Evolutionary conservation across 1,140 invertebrate species (phyloP).

Genomic region (Watersipora subatra): DNA sequence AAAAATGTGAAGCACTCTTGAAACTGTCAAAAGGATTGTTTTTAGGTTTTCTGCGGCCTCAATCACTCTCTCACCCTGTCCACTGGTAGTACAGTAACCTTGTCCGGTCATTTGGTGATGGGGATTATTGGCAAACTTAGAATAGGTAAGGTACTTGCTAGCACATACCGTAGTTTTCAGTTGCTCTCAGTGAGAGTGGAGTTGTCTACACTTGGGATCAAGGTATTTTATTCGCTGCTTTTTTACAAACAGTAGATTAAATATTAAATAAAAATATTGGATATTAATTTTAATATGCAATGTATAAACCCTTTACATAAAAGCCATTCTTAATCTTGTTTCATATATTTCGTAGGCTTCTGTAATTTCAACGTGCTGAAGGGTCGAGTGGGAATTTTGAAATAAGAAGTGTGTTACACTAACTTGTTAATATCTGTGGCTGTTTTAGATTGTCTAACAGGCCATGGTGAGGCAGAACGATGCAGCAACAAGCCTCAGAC

Average conservation of each 20-base stretch:
- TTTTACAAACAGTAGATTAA: too few species aligned
- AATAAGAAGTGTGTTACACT: background rate
- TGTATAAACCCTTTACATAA: too few species aligned
- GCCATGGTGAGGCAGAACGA: slow-evolving; percentile 43
- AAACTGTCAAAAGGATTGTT: too few species aligned
- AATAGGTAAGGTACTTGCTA: slow-evolving; percentile 46
- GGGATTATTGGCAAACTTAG: slow-evolving; percentile 55
- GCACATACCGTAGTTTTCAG: slow-evolving; percentile 48
- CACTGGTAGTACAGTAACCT: slow-evolving; percentile 44
- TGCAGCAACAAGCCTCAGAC: slow-evolving; percentile 41
- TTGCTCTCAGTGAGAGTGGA: slow-evolving; percentile 51
- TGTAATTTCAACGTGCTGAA: too few species aligned
- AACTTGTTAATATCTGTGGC: background rate
- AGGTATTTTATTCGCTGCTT: too few species aligned
- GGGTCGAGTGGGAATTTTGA: too few species aligned
- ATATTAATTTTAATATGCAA: too few species aligned
- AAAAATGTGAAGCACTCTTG: too few species aligned
- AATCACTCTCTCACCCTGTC: slow-evolving; percentile 54
- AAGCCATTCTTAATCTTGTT: too few species aligned
- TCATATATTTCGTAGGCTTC: too few species aligned
- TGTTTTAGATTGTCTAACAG: slow-evolving; percentile 47
- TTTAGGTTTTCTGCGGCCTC: slow-evolving; percentile 48
- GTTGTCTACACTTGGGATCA: slow-evolving; percentile 49
- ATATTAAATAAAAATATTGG: too few species aligned
- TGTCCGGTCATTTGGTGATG: slow-evolving; percentile 57